Percentiles rank a stretch among this genome's conserved stretches.
Conservation (phyloP, 2,113 vertebrate species). For the Anarrhichthys ocellatus region DNA sequence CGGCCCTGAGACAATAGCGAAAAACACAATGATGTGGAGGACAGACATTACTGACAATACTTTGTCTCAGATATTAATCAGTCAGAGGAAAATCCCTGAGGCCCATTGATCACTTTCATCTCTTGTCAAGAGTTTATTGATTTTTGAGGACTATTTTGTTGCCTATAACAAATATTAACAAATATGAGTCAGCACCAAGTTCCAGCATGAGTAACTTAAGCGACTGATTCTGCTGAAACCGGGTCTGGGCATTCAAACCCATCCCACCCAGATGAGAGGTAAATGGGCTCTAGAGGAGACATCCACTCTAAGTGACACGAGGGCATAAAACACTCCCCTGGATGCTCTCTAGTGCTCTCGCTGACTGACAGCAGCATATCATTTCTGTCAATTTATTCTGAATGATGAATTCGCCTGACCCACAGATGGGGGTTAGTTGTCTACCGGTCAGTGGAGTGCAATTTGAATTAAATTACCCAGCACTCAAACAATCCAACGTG, state of each 20-base stretch:
- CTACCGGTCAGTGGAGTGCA: slow-evolving; percentile 50
- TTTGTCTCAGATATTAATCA: slow-evolving; percentile 19
- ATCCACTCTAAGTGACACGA: slow-evolving; percentile 58
- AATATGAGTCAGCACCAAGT: slow-evolving; percentile 35
- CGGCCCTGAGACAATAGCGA: slow-evolving; percentile 23
- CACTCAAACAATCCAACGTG: slow-evolving; percentile 30
- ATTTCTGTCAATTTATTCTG: slow-evolving; percentile 65
- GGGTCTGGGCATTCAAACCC: slow-evolving; percentile 45
- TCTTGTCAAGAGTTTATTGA: not conserved
- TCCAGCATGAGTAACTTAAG: slow-evolving; percentile 20
- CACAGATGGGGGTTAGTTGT: slow-evolving; percentile 56
- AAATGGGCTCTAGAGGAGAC: slow-evolving; percentile 58
- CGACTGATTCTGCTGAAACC: slow-evolving; percentile 32
- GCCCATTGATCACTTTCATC: not conserved
- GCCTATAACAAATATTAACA: not conserved
- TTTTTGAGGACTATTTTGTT: not conserved
- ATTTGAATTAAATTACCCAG: slow-evolving; percentile 60
- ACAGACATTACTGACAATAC: not conserved
- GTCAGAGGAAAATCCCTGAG: slow-evolving; percentile 3
- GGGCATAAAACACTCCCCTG: slow-evolving; percentile 56
- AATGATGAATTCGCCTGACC: slow-evolving; percentile 53
- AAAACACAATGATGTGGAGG: slow-evolving; percentile 11
- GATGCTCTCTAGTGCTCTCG: slow-evolving; percentile 57
- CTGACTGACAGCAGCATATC: slow-evolving; percentile 63
- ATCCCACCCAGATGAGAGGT: slow-evolving; percentile 47